Base-by-base conservation (phyloP, 2,888 invertebrate species). In the Sympetrum striolatum region DNA sequence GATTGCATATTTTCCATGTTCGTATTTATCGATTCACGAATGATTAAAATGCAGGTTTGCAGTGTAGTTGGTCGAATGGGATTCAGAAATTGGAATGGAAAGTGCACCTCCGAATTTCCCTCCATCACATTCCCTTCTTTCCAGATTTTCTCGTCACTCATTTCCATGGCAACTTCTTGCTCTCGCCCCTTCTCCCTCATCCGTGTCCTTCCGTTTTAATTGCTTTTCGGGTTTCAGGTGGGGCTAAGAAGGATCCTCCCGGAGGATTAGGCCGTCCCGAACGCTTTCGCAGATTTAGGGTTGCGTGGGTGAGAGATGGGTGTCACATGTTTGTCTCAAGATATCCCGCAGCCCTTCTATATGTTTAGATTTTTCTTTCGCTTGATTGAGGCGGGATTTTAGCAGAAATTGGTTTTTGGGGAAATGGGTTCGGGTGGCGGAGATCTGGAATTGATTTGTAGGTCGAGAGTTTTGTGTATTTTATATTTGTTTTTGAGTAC, bases 211-310 rank as follows among this genome's bases (percentile, higher is more conserved):
- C 39, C 37, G 60, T 60, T 86, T 86, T 86, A 86, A 86, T 86
- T 86, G 86, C 86, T 86, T 37, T 60, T 86, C 58, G 86, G 86
- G 86, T 86, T 86, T 86, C 86, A 86, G 86, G 64, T 64, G 86
- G n/a, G 60, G 81, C 80, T 31, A 25, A 48, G 81, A 48, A 22
- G 44, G 80, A 35, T 10, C 22, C 39, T 79, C 4, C 14, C 31
- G 35, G 82, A 8, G 60, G 86, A 60, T 60, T 60, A 64, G 37
- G 60, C 60, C 37, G 6, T 10, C 53, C 82, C 58, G 86, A 82
- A 82, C 31, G 31, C 53, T 31, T 22, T 60, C 35, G 58, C 82
- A 58, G 82, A 58, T 82, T 82, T 58, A 35, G 31, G 73, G 10
- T 15, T 31, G 80, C 31, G 1, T 18, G 80, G 80, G 80, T 31